Evolutionary conservation across 64 coral and sea anemone species (phyloP).

Genomic region (Pocillopora verrucosa): DNA sequence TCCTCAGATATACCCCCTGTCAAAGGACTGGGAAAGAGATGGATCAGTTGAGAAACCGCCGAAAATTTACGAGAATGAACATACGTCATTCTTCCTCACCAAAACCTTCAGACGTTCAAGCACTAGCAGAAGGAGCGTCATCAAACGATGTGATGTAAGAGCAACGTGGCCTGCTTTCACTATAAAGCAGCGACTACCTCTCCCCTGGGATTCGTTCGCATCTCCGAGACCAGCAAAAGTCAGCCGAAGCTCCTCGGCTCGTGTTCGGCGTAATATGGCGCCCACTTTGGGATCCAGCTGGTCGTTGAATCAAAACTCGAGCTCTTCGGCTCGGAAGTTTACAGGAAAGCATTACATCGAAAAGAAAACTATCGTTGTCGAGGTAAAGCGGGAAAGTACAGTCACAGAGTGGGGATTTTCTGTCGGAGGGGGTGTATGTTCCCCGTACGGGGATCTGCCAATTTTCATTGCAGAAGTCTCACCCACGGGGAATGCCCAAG

Average conservation of each 20-base stretch:
- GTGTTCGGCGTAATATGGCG: conserved; percentile 31
- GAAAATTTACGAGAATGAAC: not conserved
- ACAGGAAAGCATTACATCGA: conserved; percentile 56
- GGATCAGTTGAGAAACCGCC: not conserved
- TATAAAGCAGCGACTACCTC: conserved; percentile 45
- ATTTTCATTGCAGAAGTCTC: conserved; percentile 60
- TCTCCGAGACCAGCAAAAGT: conserved; percentile 32
- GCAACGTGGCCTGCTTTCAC: conserved; percentile 67
- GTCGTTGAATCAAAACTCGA: conserved; percentile 2
- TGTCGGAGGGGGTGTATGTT: conserved; percentile 63
- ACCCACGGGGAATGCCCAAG: not conserved
- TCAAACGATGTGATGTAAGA: conserved; percentile 20
- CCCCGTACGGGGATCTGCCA: conserved; percentile 78
- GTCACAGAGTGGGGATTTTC: conserved; percentile 43
- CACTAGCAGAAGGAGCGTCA: not conserved
- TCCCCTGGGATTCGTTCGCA: conserved; percentile 65
- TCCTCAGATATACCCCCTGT: too few relatives aligned
- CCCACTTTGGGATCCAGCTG: conserved; percentile 19
- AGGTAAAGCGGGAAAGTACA: conserved; percentile 32
- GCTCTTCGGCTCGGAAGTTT: conserved; percentile 16
- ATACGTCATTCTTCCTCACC: not conserved
- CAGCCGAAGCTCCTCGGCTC: conserved; percentile 39
- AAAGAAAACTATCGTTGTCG: conserved; percentile 41
- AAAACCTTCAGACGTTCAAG: not conserved
- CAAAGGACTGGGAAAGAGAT: not conserved